phyloP scores from a whole-genome alignment of 2,113 vertebrate genomes.

The Neolamprologus ventralis region DNA sequence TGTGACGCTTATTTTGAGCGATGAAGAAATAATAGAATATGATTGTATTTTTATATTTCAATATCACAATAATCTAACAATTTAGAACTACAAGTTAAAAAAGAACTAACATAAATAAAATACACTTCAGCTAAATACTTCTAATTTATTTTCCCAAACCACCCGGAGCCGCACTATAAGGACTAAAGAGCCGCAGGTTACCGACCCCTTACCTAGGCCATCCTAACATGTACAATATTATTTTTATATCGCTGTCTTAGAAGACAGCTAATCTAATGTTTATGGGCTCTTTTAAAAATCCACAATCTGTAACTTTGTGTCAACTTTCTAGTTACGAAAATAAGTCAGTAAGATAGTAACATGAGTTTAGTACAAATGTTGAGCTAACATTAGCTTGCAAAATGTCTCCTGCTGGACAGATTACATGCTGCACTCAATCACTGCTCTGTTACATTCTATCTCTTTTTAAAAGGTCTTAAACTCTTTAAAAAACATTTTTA shows the following conservation, averaged over 20 bases:
- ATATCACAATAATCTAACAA: not conserved
- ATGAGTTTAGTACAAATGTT: not conserved
- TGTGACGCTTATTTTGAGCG: not conserved
- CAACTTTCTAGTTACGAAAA: not conserved
- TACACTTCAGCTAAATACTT: not conserved
- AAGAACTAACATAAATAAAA: not conserved
- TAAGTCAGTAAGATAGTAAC: not conserved
- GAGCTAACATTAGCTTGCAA: not conserved
- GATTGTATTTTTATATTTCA: not conserved
- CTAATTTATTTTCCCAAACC: not conserved
- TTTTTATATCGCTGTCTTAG: not conserved
- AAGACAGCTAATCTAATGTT: not conserved
- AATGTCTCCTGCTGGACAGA: not conserved
- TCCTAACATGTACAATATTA: not conserved
- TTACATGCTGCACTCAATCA: not conserved
- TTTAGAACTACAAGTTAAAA: not conserved
- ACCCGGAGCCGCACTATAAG: accelerated
- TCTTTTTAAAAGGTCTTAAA: not conserved
- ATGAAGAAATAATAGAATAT: not conserved
- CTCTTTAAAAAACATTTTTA: not conserved
- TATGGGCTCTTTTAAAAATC: not conserved
- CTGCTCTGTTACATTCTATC: not conserved
- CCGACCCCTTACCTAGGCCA: not conserved
- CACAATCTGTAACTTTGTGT: not conserved
- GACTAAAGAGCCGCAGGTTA: not conserved